These are phyloP conservation scores for Brachionus calyciflorus DNA, from an alignment of 1,140 invertebrate species.

Conservation along the genomic window DNA sequence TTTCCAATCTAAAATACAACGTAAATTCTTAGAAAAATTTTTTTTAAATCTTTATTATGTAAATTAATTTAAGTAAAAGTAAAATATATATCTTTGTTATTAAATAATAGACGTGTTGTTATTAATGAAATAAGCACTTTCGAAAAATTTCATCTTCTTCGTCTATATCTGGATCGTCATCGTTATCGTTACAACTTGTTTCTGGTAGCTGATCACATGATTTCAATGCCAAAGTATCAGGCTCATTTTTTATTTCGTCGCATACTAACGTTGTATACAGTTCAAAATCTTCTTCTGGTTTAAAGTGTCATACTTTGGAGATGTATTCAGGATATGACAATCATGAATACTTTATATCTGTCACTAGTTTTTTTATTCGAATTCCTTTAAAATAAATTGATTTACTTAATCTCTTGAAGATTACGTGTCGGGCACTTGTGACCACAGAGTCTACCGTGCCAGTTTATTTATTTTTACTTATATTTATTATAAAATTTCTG, in stretches of 20 bases:
- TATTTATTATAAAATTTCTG: too few species aligned
- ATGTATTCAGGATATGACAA: background rate
- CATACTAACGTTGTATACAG: background rate
- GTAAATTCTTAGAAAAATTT: too few species aligned
- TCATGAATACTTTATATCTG: conserved; percentile 1
- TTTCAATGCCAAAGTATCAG: conserved; percentile 1
- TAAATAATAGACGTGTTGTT: too few species aligned
- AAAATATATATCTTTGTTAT: too few species aligned
- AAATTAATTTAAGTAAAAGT: too few species aligned
- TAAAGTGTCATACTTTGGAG: background rate
- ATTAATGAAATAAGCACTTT: conserved; percentile 24
- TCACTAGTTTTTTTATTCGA: background rate
- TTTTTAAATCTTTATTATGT: too few species aligned
- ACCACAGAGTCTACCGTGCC: too few species aligned
- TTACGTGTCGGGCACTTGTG: too few species aligned
- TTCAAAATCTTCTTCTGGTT: conserved; percentile 7
- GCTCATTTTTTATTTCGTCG: conserved; percentile 6
- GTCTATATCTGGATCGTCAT: conserved; percentile 18
- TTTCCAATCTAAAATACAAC: too few species aligned
- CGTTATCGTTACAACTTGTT: background rate
- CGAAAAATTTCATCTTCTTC: background rate
- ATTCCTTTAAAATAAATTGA: conserved; percentile 1
- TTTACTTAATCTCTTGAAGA: too few species aligned
- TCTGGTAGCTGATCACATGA: background rate
- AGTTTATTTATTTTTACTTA: too few species aligned